Base-by-base conservation (phyloP, 2,888 invertebrate genomes). In the Dolichomitus sp. region DNA sequence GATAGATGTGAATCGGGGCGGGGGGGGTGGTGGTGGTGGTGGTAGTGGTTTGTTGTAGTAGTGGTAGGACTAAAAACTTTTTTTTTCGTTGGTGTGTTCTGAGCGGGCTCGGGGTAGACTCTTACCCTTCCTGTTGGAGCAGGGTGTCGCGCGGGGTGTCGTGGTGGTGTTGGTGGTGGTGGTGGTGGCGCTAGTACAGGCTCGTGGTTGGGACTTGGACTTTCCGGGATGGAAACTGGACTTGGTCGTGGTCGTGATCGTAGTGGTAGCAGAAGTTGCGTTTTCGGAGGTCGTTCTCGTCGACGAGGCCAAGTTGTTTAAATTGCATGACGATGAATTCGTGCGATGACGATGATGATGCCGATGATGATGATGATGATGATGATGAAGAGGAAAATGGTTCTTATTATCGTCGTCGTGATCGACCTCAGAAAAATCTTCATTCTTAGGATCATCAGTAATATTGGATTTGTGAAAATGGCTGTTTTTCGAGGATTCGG, bases 81-180 rank as follows among this genome's bases (percentile, higher is more conserved):
- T 30, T 66, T 17, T 42, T 61, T 69, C 63, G 66, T 84, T 78
- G 73, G 66, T 84, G 74, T 81, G 72, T 89, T 79, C 89, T 84
- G 90, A 91, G 87, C 88, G 92, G 93, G 90, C 89, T 83, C 89
- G 93, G 92, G 93, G 93, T 92, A 92, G 93, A 93, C 93, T 93
- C 93, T 93, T 93, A 93, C 93, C 93, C 93, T 93, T 93, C 93
- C 92, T 93, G 93, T 89, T 93, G 93, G 93, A 93, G 93, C 93
- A 93, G 93, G 93, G 93, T 93, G 93, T 93, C 93, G 93, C 92
- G 93, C 93, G 93, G 93, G 93, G 93, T 93, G 93, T 93, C 93
- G 93, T 93, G 93, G 93, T 93, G 93, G 93, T 93, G 93, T 93
- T 93, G 93, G 93, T 93, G 91, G 92, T 92, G 93, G 93, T 93